A percentile compares a stretch with the other conserved stretches of the same genome.
Conservation (phyloP, 2,797 vertebrate species). For the Kryptolebias ocellatus region DNA sequence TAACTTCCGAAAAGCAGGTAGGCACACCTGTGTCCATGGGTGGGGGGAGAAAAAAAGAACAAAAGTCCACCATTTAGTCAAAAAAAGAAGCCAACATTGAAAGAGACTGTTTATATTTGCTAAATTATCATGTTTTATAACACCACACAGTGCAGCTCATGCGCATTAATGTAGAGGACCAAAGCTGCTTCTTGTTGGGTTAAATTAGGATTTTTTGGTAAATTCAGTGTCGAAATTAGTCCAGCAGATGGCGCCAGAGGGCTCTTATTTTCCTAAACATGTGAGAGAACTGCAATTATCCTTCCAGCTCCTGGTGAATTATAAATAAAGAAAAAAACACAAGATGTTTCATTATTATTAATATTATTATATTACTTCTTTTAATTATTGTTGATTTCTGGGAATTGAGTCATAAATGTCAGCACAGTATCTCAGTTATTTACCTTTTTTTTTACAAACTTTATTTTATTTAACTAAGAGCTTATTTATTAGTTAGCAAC, state of each 20-base stretch:
- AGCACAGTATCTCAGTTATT: too few relatives aligned
- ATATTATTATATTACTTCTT: too few relatives aligned
- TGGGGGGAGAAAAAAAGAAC: slow-evolving; percentile 8
- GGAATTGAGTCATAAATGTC: too few relatives aligned
- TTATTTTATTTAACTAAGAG: too few relatives aligned
- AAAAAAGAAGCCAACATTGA: neutral
- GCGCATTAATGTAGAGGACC: neutral
- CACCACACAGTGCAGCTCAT: too few relatives aligned
- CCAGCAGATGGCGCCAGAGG: slow-evolving; percentile 32
- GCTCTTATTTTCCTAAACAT: neutral
- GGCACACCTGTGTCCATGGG: slow-evolving; percentile 59
- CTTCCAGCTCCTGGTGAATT: neutral
- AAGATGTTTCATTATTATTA: too few relatives aligned
- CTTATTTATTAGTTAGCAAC: too few relatives aligned
- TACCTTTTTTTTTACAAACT: too few relatives aligned
- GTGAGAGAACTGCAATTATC: slow-evolving; percentile 1
- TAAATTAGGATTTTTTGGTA: neutral
- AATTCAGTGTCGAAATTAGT: neutral
- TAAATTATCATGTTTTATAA: neutral
- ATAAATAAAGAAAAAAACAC: too few relatives aligned
- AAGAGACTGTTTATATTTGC: neutral
- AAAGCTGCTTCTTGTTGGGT: neutral
- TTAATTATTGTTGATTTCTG: too few relatives aligned
- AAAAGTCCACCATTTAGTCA: too few relatives aligned
- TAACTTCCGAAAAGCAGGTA: slow-evolving; percentile 34